phyloP scores from a whole-genome alignment of 2,888 invertebrate species.

The Sicus ferrugineus region DNA sequence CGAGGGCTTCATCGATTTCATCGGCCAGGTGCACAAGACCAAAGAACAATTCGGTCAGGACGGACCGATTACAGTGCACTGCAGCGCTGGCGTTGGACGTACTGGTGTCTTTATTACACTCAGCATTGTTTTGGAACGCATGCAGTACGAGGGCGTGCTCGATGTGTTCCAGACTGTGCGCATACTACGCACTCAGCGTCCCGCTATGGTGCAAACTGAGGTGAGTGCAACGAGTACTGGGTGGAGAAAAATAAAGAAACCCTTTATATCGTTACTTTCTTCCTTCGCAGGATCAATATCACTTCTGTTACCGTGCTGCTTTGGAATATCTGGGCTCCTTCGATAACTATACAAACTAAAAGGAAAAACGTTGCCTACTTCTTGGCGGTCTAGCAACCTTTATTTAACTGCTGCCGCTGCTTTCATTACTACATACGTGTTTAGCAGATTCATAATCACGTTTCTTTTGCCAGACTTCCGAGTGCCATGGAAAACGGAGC shows the following conservation, averaged over 20 bases:
- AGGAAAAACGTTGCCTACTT: conserved; percentile 18
- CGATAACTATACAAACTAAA: conserved; percentile 92
- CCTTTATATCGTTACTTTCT: conserved; percentile 6
- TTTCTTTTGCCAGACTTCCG: background rate
- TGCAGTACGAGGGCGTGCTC: conserved; percentile 98
- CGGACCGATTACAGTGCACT: conserved; percentile 98
- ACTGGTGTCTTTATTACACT: conserved; percentile 98
- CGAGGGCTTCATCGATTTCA: conserved; percentile 99
- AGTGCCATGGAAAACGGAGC: conserved; percentile 21
- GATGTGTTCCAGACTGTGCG: conserved; percentile 99
- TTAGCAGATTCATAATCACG: background rate
- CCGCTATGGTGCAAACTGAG: conserved; percentile 99
- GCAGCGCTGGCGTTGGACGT: conserved; percentile 98
- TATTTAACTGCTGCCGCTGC: background rate
- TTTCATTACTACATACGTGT: background rate
- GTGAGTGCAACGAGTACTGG: too few relatives aligned
- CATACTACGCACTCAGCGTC: conserved; percentile 96
- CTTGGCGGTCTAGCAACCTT: conserved; percentile 1
- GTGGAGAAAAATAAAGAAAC: too few relatives aligned
- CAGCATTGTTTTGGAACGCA: conserved; percentile 96
- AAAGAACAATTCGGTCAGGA: conserved; percentile 99
- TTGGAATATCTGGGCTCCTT: conserved; percentile 98
- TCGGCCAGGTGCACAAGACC: conserved; percentile 99
- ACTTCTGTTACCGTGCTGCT: conserved; percentile 99
- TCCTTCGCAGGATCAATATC: conserved; percentile 90